These are phyloP conservation scores for Zosterops pallidus DNA, from an alignment of 2,113 vertebrate genomes.

Conservation along the genomic window DNA sequence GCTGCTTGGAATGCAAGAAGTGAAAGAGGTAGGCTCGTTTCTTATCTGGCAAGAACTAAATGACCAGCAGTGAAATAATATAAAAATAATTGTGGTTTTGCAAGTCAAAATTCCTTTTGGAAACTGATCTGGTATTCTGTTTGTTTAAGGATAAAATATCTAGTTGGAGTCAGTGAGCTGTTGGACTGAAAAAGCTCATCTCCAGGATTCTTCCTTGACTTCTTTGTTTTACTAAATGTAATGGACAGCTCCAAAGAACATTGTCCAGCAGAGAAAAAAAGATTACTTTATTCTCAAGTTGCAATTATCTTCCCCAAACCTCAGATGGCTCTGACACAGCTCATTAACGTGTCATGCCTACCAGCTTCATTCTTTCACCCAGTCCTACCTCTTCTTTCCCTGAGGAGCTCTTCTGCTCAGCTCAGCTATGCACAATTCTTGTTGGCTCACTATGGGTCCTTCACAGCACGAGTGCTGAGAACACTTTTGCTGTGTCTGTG, in stretches of 20 bases:
- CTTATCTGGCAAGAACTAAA: not conserved
- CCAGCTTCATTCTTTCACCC: not conserved
- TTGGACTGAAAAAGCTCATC: not conserved
- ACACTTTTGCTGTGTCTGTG: not conserved
- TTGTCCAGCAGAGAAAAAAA: not conserved
- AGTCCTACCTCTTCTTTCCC: conserved; percentile 8
- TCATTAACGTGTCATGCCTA: conserved; percentile 33
- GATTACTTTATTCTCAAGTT: not conserved
- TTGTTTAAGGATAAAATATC: not conserved
- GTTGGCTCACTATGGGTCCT: not conserved
- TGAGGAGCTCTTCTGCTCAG: conserved; percentile 4
- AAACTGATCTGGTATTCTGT: not conserved
- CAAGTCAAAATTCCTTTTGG: not conserved
- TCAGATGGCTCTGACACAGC: conserved; percentile 33
- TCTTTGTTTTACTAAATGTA: not conserved
- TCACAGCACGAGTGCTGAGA: not conserved
- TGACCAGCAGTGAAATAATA: not conserved
- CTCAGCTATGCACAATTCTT: not conserved
- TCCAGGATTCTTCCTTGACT: not conserved
- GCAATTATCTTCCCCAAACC: not conserved
- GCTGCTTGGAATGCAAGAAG: not conserved
- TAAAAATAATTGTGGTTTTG: not conserved
- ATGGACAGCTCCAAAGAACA: not conserved
- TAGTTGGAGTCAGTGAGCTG: not conserved
- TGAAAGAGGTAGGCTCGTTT: rapidly evolving